These are phyloP conservation scores for Puma concolor DNA, from an alignment of 2,113 vertebrate genomes.

Conservation along the genomic window DNA sequence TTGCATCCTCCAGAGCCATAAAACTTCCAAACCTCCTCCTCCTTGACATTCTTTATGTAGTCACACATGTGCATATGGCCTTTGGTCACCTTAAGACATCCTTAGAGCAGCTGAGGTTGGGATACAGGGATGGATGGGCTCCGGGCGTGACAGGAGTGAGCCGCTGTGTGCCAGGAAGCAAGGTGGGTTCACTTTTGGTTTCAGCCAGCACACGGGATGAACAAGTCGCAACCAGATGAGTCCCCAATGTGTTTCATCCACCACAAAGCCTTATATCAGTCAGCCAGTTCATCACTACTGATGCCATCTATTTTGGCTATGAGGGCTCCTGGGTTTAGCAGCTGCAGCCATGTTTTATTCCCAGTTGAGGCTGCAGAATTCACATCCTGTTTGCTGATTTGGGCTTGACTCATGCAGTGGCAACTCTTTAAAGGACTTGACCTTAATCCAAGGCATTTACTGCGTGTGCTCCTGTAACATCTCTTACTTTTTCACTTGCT, in stretches of 20 bases:
- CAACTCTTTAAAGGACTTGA: too few species aligned
- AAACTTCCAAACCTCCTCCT: neutral
- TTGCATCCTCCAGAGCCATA: neutral
- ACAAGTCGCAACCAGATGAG: neutral
- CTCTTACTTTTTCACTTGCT: neutral
- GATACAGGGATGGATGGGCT: too few species aligned
- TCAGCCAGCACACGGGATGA: neutral
- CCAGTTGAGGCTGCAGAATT: too few species aligned
- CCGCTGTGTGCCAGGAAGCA: neutral
- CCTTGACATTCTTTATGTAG: neutral
- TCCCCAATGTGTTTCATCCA: neutral
- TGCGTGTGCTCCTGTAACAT: too few species aligned
- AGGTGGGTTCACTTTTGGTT: neutral
- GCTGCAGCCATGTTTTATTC: neutral
- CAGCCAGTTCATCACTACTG: neutral
- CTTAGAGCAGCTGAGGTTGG: neutral
- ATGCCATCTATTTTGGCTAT: too few species aligned
- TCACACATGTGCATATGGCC: neutral
- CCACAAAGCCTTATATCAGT: too few species aligned
- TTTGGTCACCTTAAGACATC: neutral
- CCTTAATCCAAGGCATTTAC: neutral
- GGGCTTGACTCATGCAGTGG: neutral
- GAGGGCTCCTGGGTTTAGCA: neutral
- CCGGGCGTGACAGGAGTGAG: neutral
- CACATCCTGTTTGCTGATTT: too few species aligned